Evolutionary conservation across 2,888 invertebrate species (phyloP), one percentile per base, ranked within the genome.

Genomic region (Villa cingulata): DNA sequence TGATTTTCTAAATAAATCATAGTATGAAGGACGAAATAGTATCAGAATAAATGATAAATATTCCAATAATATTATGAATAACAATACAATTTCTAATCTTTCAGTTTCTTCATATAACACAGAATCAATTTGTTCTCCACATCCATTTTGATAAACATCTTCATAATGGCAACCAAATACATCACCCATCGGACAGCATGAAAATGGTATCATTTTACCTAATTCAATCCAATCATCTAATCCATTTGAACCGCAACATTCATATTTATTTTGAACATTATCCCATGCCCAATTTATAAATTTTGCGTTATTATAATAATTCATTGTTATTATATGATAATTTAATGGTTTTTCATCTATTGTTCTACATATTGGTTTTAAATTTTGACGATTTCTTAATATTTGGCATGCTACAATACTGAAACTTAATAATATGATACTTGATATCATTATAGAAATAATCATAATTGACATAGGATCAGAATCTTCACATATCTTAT

Each of bases 291-390:
- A n/a, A 17, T 46, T 46, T 10, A 41, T 40, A 38, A 18, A 37
- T 1, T 5, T 14, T 12, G n/a, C 29, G 14, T 38, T 40, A 38
- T 50, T 44, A 32, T 50, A 50, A 10, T 15, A 5, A 2, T 27
- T 12, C 49, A 50, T 50, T 14, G 49, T 43, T 10, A 50, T 36
- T 10, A 50, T 27, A 14, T 50, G 49, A 27, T 46, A 44, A 12
- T 41, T 43, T 16, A 44, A 32, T n/a, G 29, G n/a, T 18, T 37
- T 43, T 20, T 16, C 6, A 12, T 15, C 10, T 17, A 16, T 29
- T 29, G 23, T 37, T n/a, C 16, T 7, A 36, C 23, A 17, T 42
- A 36, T 27, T 32, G 23, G 17, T 23, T 41, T 41, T 23, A 23
- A 23, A 6, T 23, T 46, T 16, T 27, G 16, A 12, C 49, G 40